Percentiles rank a stretch among this genome's conserved stretches.
Conservation (phyloP, 2,888 invertebrate genomes). For the Drosophila antonietae region DNA sequence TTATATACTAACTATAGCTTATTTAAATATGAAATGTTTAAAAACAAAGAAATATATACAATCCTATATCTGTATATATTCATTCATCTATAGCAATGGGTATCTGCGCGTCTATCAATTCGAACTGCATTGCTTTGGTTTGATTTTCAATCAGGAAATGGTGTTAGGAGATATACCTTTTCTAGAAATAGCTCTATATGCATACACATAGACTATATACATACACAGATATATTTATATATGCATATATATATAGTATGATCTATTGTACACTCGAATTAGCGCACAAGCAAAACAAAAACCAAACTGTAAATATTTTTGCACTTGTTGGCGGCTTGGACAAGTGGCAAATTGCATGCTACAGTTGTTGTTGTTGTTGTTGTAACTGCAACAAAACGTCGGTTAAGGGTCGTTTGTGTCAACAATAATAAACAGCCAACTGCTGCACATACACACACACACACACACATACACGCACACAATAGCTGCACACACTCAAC, state of each 20-base stretch:
- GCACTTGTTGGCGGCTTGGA: slow-evolving; percentile 14
- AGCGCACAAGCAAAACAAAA: background rate
- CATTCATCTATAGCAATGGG: background rate
- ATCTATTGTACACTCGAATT: background rate
- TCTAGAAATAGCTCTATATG: slow-evolving; percentile 3
- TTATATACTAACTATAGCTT: no score
- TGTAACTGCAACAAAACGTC: slow-evolving; percentile 54
- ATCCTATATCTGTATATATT: background rate
- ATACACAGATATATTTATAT: background rate
- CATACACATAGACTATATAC: background rate
- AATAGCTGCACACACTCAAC: slow-evolving; percentile 8
- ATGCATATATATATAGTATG: background rate
- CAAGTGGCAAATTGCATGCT: slow-evolving; percentile 46
- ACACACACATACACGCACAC: background rate
- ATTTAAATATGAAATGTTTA: no score
- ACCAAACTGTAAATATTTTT: slow-evolving; percentile 1
- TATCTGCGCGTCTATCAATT: slow-evolving; percentile 1
- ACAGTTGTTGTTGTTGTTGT: slow-evolving; percentile 16
- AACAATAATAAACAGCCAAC: slow-evolving; percentile 54
- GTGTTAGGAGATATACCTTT: slow-evolving; percentile 4
- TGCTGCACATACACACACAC: background rate
- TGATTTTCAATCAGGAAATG: slow-evolving; percentile 10
- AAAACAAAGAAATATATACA: no score
- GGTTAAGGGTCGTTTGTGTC: slow-evolving; percentile 56
- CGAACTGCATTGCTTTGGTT: background rate